A percentile compares a stretch with the other conserved stretches of the same genome.
Evolutionary conservation across 2,888 invertebrate species (phyloP).

Genomic region (Glyphotaelius pellucidus): DNA sequence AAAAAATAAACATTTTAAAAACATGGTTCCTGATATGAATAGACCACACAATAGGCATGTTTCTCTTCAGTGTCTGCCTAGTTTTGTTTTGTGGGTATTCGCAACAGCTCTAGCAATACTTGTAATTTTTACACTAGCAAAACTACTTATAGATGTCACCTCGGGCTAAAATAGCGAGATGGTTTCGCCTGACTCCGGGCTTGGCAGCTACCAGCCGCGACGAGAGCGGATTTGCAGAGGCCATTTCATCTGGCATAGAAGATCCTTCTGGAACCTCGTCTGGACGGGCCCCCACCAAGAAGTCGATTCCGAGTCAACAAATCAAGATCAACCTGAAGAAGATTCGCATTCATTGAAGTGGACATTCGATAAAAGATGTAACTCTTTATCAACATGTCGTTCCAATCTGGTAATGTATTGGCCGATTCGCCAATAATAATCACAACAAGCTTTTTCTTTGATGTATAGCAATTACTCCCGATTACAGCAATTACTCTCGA

Average conservation of each 20-base stretch:
- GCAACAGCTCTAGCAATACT: background rate
- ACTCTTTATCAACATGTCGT: background rate
- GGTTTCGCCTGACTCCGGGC: constrained; percentile 84
- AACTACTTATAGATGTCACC: constrained; percentile 68
- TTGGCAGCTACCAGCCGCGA: constrained; percentile 83
- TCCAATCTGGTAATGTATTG: background rate
- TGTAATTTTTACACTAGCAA: background rate
- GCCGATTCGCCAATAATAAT: background rate
- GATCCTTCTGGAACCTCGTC: constrained; percentile 70
- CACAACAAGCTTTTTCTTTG: background rate
- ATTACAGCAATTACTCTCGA: too few species aligned
- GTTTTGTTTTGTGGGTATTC: background rate
- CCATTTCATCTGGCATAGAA: constrained; percentile 78
- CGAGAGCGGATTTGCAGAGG: constrained; percentile 80
- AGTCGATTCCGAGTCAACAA: constrained; percentile 28
- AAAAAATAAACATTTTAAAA: background rate
- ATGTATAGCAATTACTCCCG: background rate
- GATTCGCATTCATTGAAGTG: constrained; percentile 44
- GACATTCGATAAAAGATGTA: background rate
- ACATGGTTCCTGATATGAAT: background rate
- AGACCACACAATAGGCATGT: background rate
- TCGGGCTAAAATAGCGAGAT: constrained; percentile 87
- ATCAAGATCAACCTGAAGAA: constrained; percentile 44
- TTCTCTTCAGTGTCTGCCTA: background rate
- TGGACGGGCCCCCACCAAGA: constrained; percentile 30